These are phyloP conservation scores for Ornithorhynchus anatinus DNA, from an alignment of 2,113 vertebrate species.

Conservation along the genomic window DNA sequence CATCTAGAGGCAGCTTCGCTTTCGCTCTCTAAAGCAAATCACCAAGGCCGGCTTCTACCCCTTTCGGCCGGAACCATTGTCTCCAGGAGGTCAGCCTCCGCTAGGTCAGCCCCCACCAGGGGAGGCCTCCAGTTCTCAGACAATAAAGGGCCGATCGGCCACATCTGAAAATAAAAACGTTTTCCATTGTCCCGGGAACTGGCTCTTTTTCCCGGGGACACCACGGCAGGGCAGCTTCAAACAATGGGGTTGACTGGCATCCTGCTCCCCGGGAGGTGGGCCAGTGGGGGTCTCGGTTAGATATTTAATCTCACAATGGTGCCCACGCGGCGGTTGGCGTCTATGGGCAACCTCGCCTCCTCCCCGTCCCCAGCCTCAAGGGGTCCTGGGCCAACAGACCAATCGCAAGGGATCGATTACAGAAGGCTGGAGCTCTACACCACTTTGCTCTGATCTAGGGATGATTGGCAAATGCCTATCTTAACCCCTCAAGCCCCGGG, in stretches of 20 bases:
- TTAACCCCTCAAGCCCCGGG: not conserved
- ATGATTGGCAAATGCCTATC: fast-evolving
- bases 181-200: slow-evolving; percentile 48
- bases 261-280: not conserved
- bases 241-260: slow-evolving; percentile 53
- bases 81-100: slow-evolving; percentile 18
- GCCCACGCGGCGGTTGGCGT: slow-evolving; percentile 47
- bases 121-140: slow-evolving; percentile 22
- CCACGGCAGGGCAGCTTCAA: slow-evolving; percentile 62
- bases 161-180: slow-evolving; percentile 15
- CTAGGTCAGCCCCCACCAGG: slow-evolving; percentile 32
- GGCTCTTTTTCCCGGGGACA: slow-evolving; percentile 54
- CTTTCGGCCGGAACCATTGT: slow-evolving; percentile 9
- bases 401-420: slow-evolving; percentile 40
- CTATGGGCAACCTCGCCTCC: too few species aligned
- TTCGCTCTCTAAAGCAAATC: not conserved
- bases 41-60: not conserved
- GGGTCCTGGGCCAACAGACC: slow-evolving; percentile 25
- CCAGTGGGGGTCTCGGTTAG: not conserved
- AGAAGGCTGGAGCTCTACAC: fast-evolving
- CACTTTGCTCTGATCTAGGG: not conserved
- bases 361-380: slow-evolving; percentile 37
- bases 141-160: slow-evolving; percentile 42
- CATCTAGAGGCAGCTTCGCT: too few species aligned
- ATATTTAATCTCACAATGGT: slow-evolving; percentile 58